These are phyloP conservation scores for Coccyzus lansbergi DNA, from an alignment of 2,797 vertebrate species.

Conservation along the genomic window DNA sequence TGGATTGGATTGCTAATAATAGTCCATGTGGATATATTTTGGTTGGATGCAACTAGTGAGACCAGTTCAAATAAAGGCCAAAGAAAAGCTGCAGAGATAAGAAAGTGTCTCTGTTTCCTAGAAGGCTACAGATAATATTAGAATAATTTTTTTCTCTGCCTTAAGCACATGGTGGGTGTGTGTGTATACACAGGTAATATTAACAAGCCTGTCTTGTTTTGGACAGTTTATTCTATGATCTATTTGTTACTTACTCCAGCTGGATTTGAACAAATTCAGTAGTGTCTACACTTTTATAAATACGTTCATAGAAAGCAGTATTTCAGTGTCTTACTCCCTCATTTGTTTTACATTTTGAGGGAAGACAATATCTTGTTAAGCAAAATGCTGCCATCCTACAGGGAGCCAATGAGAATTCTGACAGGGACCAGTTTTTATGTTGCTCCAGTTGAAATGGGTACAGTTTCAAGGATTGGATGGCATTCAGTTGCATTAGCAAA, in stretches of 20 bases:
- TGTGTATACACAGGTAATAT: background rate
- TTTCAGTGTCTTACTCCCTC: background rate
- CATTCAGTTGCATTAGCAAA: background rate
- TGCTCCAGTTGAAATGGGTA: background rate
- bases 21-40: constrained; percentile 25
- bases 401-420: background rate
- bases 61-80: constrained; percentile 40
- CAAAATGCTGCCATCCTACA: background rate
- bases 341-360: background rate
- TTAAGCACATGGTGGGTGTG: rapidly evolving
- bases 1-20: constrained; percentile 63
- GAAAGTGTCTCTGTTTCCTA: constrained; percentile 5
- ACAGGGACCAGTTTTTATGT: background rate
- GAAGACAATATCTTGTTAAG: background rate
- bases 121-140: background rate
- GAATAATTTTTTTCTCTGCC: background rate
- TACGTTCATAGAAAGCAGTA: background rate
- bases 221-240: background rate
- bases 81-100: background rate
- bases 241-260: background rate
- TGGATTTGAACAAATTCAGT: background rate
- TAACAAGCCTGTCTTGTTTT: background rate
- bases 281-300: background rate
- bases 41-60: constrained; percentile 29
- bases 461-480: background rate